Evolutionary conservation across 1,140 invertebrate species (phyloP), one percentile per base, ranked within the genome.

Genomic region (Panulirus ornatus): DNA sequence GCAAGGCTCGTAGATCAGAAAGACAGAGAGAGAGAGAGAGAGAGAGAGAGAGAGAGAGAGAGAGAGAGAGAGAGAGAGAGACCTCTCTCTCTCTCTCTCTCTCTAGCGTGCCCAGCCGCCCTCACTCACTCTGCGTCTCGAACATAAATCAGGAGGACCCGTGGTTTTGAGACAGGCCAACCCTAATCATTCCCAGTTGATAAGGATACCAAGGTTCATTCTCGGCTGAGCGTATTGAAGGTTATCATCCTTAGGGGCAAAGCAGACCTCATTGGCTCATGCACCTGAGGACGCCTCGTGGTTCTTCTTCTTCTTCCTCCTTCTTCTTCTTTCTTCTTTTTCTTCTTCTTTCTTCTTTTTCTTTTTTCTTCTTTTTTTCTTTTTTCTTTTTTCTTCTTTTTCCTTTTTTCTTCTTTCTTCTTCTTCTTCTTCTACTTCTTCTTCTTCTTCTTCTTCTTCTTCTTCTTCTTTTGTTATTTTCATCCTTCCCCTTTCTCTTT

Each of bases 241-340:
- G 22, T 84, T 71, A 84, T 84, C 71, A 84, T 40, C 82, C 82
- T 84, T 84, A 27, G n/a, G n/a, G 63, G 54, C 82, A 84, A 84
- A 84, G 38, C 82, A 84, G 82, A 84, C 82, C 73, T 78, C 71
- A 86, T 86, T 86, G 27, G n/a, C 73, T 63, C 19, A 54, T 76
- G 51, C 71, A 86, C 51, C 44, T 78, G 73, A 58, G 27, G 34
- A 86, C 16, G 36, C 5, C 42, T 73, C 66, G 2, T 71, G 27
- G 22, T 1, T 81, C 42, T 19, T 16, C 42, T 54, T 42, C 22
- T 75, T 42, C 54, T 9, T 85, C 40, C 27, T 27, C 71, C 82
- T 42, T 42, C 71, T 36, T n/a, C 40, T 71, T 36, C 40, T 8
- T 71, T 36, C 27, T 19, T 71, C 58, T 73, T 11, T 36, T 36